Conservation (phyloP, 2,888 invertebrate genomes). For the Coremacera marginata region DNA sequence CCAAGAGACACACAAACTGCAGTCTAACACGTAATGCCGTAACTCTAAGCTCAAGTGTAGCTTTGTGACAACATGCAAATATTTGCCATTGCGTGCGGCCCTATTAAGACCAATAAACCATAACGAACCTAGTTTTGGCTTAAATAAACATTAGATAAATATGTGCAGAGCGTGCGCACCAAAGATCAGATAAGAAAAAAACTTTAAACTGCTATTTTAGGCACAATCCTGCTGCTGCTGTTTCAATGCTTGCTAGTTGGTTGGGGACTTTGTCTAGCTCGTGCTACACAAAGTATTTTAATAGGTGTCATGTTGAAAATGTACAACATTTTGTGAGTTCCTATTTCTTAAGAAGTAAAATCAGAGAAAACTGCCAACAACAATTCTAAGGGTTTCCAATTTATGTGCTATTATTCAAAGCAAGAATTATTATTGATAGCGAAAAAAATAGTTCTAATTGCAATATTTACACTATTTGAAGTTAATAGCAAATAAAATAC, state of each 20-base stretch:
- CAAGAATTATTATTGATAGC: too few species aligned
- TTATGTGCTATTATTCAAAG: neutral
- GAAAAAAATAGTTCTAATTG: too few species aligned
- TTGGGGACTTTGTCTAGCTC: too few species aligned
- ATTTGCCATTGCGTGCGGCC: conserved; percentile 8
- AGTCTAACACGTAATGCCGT: too few species aligned
- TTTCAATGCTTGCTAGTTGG: neutral
- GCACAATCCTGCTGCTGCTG: neutral
- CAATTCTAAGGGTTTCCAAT: neutral
- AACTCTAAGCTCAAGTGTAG: neutral
- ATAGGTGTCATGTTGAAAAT: neutral
- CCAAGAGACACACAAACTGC: neutral
- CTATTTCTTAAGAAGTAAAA: too few species aligned
- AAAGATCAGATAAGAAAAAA: neutral
- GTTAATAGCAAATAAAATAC: too few species aligned
- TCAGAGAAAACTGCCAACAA: neutral
- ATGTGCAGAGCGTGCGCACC: neutral
- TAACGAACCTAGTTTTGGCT: conserved; percentile 7
- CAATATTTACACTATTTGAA: too few species aligned
- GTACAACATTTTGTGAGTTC: neutral
- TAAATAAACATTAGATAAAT: neutral
- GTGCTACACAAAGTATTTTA: too few species aligned
- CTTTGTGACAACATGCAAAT: neutral
- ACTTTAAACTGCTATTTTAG: neutral
- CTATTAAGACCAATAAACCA: conserved; percentile 9